A percentile compares a stretch with the other conserved stretches of the same genome.
Evolutionary conservation across 1,140 invertebrate genomes (phyloP).

Genomic region (Eulimnadia texana): DNA sequence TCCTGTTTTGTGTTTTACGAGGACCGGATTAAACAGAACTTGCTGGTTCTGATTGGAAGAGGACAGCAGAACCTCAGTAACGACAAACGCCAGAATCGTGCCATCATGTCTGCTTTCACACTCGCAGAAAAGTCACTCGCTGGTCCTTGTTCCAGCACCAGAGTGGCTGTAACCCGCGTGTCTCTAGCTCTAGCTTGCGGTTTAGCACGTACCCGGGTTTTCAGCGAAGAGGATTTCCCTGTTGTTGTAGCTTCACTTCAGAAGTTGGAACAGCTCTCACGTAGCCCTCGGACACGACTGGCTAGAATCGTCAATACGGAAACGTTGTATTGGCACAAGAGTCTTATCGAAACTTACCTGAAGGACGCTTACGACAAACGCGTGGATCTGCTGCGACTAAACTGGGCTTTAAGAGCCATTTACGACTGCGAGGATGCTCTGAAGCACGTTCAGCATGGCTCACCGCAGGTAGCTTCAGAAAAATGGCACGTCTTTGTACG

Average conservation of each 20-base stretch:
- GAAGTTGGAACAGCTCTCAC: slow-evolving; percentile 49
- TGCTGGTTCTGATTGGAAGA: slow-evolving; percentile 52
- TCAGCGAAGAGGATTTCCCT: slow-evolving; percentile 18
- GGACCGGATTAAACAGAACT: slow-evolving; percentile 44
- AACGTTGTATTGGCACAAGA: slow-evolving; percentile 70
- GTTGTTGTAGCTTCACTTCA: slow-evolving; percentile 34
- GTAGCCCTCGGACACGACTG: slow-evolving; percentile 35
- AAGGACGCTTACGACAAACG: slow-evolving; percentile 47
- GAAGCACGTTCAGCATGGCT: slow-evolving; percentile 27
- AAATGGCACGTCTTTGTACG: slow-evolving; percentile 29
- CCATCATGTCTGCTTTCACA: slow-evolving; percentile 12
- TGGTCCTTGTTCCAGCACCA: slow-evolving; percentile 6
- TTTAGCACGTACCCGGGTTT: neutral
- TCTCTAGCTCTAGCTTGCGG: slow-evolving; percentile 1
- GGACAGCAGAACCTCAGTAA: slow-evolving; percentile 37
- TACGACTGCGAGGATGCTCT: slow-evolving; percentile 39
- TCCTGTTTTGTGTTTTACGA: slow-evolving; percentile 28
- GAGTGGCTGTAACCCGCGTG: neutral
- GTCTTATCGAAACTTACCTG: slow-evolving; percentile 60
- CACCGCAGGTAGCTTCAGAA: slow-evolving; percentile 27
- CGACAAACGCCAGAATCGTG: slow-evolving; percentile 15
- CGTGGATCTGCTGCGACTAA: slow-evolving; percentile 41
- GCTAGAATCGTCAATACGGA: slow-evolving; percentile 45
- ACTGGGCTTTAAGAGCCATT: slow-evolving; percentile 46
- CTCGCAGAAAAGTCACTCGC: slow-evolving; percentile 15